Base-by-base conservation (phyloP, 2,888 invertebrate species). In the Dorcus parallelipipedus region DNA sequence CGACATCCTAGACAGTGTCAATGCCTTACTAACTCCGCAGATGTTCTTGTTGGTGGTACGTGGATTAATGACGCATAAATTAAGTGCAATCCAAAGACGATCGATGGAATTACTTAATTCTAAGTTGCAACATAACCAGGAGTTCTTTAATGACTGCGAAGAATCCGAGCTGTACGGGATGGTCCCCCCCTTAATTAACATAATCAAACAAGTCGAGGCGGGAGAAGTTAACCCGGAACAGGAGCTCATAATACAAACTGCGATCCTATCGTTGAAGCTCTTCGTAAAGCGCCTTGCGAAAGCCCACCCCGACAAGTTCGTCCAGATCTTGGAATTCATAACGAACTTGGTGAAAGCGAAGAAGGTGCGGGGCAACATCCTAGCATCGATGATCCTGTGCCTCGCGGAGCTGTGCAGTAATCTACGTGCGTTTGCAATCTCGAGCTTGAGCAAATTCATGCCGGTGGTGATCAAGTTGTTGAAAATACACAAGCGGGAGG, bases 51-150 rank as follows among this genome's bases (percentile, higher is more conserved):
- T 86, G 42, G 93, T 94, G 0, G 82, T 95, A 1, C 83, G 86
- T 63, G 87, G 88, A 0, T 78, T 97, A 52, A 77, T 91, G 68
- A 82, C 84, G 50, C 90, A 93, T 70, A 85, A 87, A 41, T 74
- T 90, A 20, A 77, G 85, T 9, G 85, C 86, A 5, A 88, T 97
- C 0, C 84, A 89, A 62, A 84, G 89, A 59, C 90, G 93, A 73
- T 87, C 93, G 0, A 83, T 97, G 78, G 96, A 97, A 70, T 77
- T 97, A 41, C 78, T 97, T 1, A 94, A 92, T 69, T 83, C 84
- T 7, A 92, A 95, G 76, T 80, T 97, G 6, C 88, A 90, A 64
- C 82, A 85, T 60, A 85, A 87, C 60, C 81, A 82, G 3, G 83
- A 84, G 61, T 86, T 86, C 67, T 84, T 87, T 51, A 76, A 78